A percentile compares a stretch with the other conserved stretches of the same genome.
phyloP scores from a whole-genome alignment of 2,797 vertebrate genomes.

The Gymnopithys bicolor region DNA sequence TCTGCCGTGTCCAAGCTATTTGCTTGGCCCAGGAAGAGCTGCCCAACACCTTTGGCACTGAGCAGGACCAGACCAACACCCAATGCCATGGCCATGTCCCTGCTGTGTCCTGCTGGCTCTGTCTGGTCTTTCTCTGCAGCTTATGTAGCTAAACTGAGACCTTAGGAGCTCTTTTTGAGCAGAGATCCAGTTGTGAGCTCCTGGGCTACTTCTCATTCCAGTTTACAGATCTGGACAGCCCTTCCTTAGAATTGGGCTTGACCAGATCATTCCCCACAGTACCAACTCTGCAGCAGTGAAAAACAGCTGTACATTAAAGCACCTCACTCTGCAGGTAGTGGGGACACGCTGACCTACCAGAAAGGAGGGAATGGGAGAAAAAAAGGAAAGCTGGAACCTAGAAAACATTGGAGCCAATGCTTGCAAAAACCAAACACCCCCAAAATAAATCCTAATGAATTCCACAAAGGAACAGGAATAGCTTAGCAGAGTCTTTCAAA shows the following conservation, averaged over 20 bases:
- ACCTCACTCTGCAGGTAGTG: rapidly evolving
- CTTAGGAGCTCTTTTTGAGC: not conserved
- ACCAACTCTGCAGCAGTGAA: not conserved
- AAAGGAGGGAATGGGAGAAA: not conserved
- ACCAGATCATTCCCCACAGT: not conserved
- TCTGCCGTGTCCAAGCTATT: rapidly evolving
- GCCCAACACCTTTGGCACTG: not conserved
- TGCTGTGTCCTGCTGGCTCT: not conserved
- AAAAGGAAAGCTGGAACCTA: too few relatives aligned
- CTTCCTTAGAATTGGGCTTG: not conserved
- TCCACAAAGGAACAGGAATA: too few relatives aligned
- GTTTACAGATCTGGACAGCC: rapidly evolving
- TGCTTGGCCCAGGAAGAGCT: not conserved
- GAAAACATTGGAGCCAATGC: too few relatives aligned
- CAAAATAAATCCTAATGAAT: too few relatives aligned
- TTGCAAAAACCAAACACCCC: too few relatives aligned
- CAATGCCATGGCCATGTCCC: rapidly evolving
- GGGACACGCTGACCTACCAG: not conserved
- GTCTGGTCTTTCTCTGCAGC: not conserved
- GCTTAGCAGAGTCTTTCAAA: too few relatives aligned
- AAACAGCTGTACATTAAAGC: not conserved
- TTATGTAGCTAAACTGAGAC: not conserved
- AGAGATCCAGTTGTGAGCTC: not conserved
- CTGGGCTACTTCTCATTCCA: too few relatives aligned
- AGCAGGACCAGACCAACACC: not conserved